A percentile compares a stretch with the other conserved stretches of the same genome.
Conservation (phyloP, 2,888 invertebrate genomes). For the Pseudococcus jackbeardsleyi region DNA sequence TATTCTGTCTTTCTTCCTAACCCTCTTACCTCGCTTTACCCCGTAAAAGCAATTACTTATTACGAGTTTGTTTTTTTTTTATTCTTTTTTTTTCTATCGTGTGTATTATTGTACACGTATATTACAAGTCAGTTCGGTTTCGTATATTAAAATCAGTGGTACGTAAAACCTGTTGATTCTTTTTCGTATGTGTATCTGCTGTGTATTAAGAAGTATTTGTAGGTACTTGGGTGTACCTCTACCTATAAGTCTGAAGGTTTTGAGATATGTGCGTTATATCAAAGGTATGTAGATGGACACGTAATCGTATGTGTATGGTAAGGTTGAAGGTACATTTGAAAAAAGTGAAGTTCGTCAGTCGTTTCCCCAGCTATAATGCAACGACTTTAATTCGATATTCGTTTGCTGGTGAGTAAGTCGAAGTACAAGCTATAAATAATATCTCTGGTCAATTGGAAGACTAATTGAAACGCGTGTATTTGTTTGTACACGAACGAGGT, state of each 20-base stretch:
- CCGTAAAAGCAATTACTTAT: constrained; percentile 37
- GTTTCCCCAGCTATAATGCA: neutral
- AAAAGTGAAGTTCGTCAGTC: neutral
- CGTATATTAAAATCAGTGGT: constrained; percentile 12
- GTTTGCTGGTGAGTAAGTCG: neutral
- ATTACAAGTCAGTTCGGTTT: neutral
- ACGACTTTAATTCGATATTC: neutral
- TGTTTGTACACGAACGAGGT: neutral
- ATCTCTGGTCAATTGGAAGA: neutral
- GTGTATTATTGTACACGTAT: constrained; percentile 8
- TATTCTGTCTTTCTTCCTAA: neutral
- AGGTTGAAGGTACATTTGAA: neutral
- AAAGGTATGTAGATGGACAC: neutral
- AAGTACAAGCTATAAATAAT: constrained; percentile 33
- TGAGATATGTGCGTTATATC: neutral
- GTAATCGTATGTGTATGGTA: neutral
- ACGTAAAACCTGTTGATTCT: constrained; percentile 12
- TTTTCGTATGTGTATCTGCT: neutral
- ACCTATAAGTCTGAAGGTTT: neutral
- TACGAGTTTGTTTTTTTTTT: constrained; percentile 11
- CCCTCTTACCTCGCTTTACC: neutral
- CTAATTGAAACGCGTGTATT: constrained; percentile 23
- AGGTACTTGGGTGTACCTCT: neutral
- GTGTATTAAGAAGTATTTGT: neutral
- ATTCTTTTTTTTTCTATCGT: neutral